Evolutionary conservation across 2,113 vertebrate genomes (phyloP).

Genomic region (Pycnonotus jocosus): DNA sequence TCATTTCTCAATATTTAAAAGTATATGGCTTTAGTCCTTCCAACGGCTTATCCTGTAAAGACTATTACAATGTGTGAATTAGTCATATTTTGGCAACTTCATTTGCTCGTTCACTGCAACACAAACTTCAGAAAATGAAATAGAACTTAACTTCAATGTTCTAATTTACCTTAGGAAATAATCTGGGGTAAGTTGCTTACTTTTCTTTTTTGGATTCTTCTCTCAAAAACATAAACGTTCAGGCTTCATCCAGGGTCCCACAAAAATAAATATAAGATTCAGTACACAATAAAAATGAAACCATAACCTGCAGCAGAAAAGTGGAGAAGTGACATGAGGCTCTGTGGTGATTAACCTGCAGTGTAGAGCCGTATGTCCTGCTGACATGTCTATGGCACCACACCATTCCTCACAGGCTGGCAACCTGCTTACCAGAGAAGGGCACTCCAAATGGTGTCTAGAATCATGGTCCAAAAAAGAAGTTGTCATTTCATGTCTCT

Average conservation of each 20-base stretch:
- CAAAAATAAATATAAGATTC: constrained; percentile 18
- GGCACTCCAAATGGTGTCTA: constrained; percentile 18
- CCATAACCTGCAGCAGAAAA: not conserved
- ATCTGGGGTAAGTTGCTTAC: not conserved
- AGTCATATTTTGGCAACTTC: not conserved
- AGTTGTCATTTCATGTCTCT: constrained; percentile 34
- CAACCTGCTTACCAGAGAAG: constrained; percentile 9
- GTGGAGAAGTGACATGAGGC: constrained; percentile 4
- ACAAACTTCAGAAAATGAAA: not conserved
- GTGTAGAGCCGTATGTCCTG: constrained; percentile 16
- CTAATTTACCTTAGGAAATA: not conserved
- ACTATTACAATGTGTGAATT: not conserved
- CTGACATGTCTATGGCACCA: not conserved
- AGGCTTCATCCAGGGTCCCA: not conserved
- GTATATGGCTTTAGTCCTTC: not conserved
- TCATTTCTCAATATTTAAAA: constrained; percentile 25
- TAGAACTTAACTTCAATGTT: not conserved
- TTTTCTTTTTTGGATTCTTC: not conserved
- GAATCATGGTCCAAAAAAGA: not conserved
- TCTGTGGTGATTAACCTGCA: constrained; percentile 38
- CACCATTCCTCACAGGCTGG: not conserved
- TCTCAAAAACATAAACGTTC: not conserved
- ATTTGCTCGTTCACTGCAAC: not conserved
- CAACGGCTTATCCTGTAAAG: not conserved
- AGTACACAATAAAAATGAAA: not conserved